A percentile compares a stretch with the other conserved stretches of the same genome.
phyloP scores from a whole-genome alignment of 2,797 vertebrate genomes.

The Hippoglossus hippoglossus region DNA sequence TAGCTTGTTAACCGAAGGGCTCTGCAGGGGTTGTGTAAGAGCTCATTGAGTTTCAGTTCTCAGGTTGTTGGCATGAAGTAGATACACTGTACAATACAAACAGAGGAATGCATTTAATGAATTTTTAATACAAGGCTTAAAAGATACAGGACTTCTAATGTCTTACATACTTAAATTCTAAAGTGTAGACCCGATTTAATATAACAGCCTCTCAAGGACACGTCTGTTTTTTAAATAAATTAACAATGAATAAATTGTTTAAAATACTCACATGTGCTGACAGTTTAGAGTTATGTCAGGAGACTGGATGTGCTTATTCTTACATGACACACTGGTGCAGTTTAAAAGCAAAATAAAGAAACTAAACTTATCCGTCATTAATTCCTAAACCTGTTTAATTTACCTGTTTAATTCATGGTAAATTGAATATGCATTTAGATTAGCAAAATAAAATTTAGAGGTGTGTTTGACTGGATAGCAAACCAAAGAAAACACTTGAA shows the following conservation, averaged over 20 bases:
- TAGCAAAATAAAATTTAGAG: too few relatives aligned
- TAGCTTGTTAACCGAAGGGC: slow-evolving; percentile 1
- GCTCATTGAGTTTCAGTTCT: slow-evolving; percentile 8
- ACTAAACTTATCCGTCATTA: neutral
- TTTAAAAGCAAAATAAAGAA: neutral
- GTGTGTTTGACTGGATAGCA: too few relatives aligned
- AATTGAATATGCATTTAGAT: too few relatives aligned
- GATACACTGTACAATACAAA: neutral
- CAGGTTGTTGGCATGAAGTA: slow-evolving; percentile 6
- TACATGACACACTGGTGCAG: neutral
- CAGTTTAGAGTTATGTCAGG: neutral
- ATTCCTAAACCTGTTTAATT: neutral
- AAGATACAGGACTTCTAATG: neutral
- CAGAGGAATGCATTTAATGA: neutral
- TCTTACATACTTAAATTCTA: neutral
- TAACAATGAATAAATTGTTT: neutral
- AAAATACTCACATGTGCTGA: neutral
- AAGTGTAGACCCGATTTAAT: neutral
- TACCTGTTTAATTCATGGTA: too few relatives aligned
- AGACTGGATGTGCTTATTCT: neutral
- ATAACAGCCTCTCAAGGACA: too few relatives aligned
- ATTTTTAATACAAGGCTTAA: neutral
- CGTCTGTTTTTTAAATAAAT: too few relatives aligned
- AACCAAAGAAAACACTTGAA: too few relatives aligned
- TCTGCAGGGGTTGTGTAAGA: slow-evolving; percentile 23